Evolutionary conservation across 2,797 vertebrate species (phyloP).

Genomic region (Tiaroga cobitis): DNA sequence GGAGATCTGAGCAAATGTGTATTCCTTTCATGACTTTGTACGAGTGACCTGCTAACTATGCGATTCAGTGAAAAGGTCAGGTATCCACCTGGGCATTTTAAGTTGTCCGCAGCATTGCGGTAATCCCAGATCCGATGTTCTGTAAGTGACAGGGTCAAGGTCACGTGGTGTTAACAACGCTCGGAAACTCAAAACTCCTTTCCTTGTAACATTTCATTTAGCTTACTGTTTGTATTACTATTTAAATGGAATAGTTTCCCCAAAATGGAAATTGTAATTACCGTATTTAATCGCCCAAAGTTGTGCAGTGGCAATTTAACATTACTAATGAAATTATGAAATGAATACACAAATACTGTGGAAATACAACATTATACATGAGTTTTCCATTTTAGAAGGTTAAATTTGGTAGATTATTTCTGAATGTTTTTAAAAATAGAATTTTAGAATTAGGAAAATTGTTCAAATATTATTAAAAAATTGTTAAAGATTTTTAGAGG

Average conservation of each 20-base stretch:
- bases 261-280: not conserved
- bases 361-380: not conserved
- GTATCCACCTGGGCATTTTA: constrained; percentile 32
- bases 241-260: not conserved
- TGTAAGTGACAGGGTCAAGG: not conserved
- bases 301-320: not conserved
- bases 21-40: constrained; percentile 33
- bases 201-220: not conserved
- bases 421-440: not conserved
- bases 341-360: not conserved
- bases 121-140: constrained; percentile 7
- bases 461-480: not conserved
- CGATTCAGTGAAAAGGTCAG: constrained; percentile 41
- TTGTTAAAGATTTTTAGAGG: no score
- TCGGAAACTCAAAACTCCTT: not conserved
- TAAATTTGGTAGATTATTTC: not conserved
- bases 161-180: not conserved
- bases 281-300: not conserved
- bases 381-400: not conserved
- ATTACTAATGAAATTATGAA: not conserved
- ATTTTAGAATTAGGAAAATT: not conserved
- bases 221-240: no score
- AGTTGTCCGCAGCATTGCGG: constrained; percentile 15
- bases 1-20: constrained; percentile 25
- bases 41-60: constrained; percentile 25